Conservation (phyloP, 1,140 invertebrate species). For the Megalonaias nervosa region DNA sequence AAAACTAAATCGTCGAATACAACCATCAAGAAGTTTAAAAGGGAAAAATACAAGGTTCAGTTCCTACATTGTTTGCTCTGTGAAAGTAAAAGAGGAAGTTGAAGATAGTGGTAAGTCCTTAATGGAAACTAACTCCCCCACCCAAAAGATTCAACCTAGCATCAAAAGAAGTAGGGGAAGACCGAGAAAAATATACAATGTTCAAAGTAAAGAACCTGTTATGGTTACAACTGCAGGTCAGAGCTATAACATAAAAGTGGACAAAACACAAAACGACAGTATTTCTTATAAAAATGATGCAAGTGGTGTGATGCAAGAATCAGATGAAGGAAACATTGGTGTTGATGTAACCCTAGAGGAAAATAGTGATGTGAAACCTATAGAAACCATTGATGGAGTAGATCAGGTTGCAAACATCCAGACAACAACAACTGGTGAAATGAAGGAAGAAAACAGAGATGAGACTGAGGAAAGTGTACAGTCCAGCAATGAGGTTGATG, state of each 20-base stretch:
- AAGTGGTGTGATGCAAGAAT: background rate
- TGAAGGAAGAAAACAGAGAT: slow-evolving; percentile 3
- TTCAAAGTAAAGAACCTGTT: too few species aligned
- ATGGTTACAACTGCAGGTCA: too few species aligned
- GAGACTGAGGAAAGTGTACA: slow-evolving; percentile 10
- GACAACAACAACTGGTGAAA: slow-evolving; percentile 9
- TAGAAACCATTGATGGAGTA: slow-evolving; percentile 11
- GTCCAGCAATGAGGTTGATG: background rate
- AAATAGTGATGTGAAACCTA: slow-evolving; percentile 4
- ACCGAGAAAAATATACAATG: slow-evolving; percentile 1
- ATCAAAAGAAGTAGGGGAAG: slow-evolving; percentile 11
- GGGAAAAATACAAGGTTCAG: too few species aligned
- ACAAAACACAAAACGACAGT: background rate
- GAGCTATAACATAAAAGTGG: background rate
- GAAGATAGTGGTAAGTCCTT: too few species aligned
- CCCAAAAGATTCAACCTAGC: background rate
- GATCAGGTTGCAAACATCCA: slow-evolving; percentile 9
- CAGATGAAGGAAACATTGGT: background rate
- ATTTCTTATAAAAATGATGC: background rate
- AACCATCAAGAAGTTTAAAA: too few species aligned
- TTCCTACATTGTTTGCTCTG: too few species aligned
- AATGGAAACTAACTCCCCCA: too few species aligned
- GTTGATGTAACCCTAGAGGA: background rate
- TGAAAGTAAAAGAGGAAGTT: too few species aligned
- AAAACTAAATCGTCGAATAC: background rate